Conservation (phyloP, 2,888 invertebrate species). For the Ctena decussata region DNA sequence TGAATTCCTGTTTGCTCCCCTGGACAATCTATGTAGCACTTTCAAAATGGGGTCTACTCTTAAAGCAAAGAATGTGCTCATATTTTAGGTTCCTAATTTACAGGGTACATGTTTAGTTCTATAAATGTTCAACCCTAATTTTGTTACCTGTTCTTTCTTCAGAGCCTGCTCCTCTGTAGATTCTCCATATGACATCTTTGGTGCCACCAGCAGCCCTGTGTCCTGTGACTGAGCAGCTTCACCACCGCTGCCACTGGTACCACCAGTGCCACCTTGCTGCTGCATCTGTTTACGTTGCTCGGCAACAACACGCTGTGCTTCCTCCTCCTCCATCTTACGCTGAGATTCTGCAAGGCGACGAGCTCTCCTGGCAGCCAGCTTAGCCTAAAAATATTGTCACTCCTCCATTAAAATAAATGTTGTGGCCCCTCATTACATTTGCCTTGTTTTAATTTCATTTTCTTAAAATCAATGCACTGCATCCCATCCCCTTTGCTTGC, state of each 20-base stretch:
- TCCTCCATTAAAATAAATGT: no score
- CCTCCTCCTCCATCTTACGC: slow-evolving; percentile 79
- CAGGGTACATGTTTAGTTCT: no score
- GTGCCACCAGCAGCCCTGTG: slow-evolving; percentile 49
- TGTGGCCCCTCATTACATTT: no score
- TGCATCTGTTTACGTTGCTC: slow-evolving; percentile 82
- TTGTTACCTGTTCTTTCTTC: slow-evolving; percentile 81
- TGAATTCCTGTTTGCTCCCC: no score
- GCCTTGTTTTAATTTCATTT: no score
- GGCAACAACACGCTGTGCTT: slow-evolving; percentile 80
- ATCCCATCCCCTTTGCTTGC: no score
- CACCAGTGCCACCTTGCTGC: slow-evolving; percentile 35
- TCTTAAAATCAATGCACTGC: no score
- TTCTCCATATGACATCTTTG: slow-evolving; percentile 62
- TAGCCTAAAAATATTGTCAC: slow-evolving; percentile 77
- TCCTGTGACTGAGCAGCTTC: slow-evolving; percentile 41
- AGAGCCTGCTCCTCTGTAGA: slow-evolving; percentile 81
- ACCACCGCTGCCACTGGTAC: slow-evolving; percentile 39
- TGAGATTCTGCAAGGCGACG: slow-evolving; percentile 75
- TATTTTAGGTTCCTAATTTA: no score
- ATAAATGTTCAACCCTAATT: neutral
- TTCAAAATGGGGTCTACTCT: no score
- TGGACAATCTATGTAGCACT: no score
- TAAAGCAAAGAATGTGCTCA: no score
- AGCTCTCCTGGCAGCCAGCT: slow-evolving; percentile 77